phyloP scores from a whole-genome alignment of 2,797 vertebrate species.

The Cirrhinus molitorella region DNA sequence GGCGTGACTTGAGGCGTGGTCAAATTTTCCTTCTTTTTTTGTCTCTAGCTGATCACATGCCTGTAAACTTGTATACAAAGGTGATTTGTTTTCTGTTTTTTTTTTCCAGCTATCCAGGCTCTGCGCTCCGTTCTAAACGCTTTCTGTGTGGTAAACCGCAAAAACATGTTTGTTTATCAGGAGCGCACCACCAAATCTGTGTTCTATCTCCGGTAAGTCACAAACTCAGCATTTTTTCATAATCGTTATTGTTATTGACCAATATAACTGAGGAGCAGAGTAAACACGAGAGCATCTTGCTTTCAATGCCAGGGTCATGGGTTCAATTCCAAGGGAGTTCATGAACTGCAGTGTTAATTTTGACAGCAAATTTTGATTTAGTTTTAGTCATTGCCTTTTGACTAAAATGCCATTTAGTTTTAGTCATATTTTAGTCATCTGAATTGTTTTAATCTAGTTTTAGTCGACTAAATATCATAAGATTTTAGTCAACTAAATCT shows the following conservation, averaged over 20 bases:
- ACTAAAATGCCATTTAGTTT: no score
- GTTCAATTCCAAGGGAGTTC: background rate
- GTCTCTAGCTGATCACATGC: no score
- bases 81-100: conserved; percentile 16
- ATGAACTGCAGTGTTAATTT: no score
- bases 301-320: background rate
- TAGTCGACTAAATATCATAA: no score
- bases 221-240: background rate
- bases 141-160: conserved; percentile 96
- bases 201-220: conserved; percentile 93
- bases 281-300: background rate
- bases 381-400: no score
- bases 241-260: background rate
- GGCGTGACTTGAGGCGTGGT: no score
- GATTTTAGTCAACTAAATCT: no score
- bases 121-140: conserved; percentile 94
- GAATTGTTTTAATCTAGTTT: no score
- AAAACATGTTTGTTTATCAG: conserved; percentile 99
- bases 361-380: no score
- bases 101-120: conserved; percentile 89
- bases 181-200: conserved; percentile 95
- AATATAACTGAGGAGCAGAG: background rate
- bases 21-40: no score
- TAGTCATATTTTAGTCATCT: no score
- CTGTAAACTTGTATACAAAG: background rate